Evolutionary conservation across 2,113 vertebrate genomes (phyloP).

Genomic region (Silurus glanis): DNA sequence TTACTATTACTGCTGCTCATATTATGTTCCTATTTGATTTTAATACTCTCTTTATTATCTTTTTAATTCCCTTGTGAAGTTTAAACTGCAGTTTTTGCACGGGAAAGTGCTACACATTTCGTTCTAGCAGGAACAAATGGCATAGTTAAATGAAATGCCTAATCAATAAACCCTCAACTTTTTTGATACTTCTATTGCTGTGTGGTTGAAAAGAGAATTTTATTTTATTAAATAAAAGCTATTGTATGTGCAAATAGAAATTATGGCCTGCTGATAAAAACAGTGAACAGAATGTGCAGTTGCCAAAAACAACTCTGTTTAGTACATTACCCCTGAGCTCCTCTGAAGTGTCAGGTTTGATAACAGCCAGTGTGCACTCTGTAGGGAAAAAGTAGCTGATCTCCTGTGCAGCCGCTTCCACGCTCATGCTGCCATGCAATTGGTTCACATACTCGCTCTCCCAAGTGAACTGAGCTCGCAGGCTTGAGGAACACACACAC

Average conservation of each 20-base stretch:
- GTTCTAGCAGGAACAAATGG: background rate
- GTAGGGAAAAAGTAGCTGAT: slow-evolving; percentile 75
- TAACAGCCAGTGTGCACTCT: slow-evolving; percentile 73
- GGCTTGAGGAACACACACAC: slow-evolving; percentile 52
- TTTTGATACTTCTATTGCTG: background rate
- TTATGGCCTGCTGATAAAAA: background rate
- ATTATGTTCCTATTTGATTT: background rate
- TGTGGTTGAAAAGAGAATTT: background rate
- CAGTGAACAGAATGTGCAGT: background rate
- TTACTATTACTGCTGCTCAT: background rate
- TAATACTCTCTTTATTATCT: background rate
- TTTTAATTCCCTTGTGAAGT: background rate
- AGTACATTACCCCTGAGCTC: slow-evolving; percentile 66
- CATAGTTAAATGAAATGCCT: background rate
- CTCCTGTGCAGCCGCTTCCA: slow-evolving; percentile 68
- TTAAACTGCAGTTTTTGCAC: background rate
- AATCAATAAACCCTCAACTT: background rate
- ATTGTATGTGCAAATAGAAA: background rate
- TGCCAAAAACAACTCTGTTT: background rate
- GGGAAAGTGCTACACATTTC: background rate
- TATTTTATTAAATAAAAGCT: background rate
- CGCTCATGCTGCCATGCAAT: slow-evolving; percentile 71
- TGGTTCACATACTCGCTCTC: slow-evolving; percentile 67
- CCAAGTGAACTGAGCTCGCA: slow-evolving; percentile 68
- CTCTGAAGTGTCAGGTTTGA: slow-evolving; percentile 73